phyloP scores from a whole-genome alignment of 1,140 invertebrate species.

The Lepidurus packardi region DNA sequence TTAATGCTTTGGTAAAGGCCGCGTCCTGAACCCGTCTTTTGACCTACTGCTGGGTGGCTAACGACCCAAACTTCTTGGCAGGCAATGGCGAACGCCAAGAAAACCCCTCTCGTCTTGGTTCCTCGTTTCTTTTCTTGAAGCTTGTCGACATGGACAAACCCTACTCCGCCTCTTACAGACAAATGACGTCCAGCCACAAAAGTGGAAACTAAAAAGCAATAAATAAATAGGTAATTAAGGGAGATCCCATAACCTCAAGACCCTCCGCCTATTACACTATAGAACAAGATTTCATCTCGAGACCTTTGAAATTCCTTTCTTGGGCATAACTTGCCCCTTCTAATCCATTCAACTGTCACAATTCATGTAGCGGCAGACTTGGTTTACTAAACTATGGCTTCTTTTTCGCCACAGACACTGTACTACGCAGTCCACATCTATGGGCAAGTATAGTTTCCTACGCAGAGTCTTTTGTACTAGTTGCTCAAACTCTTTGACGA shows the following conservation, averaged over 20 bases:
- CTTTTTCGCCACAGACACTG: no score
- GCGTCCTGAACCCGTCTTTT: constrained; percentile 4
- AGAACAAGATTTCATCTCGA: not conserved
- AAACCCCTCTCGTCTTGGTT: not conserved
- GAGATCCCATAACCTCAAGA: not conserved
- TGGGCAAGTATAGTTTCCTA: no score
- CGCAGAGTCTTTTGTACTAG: no score
- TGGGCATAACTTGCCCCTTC: no score
- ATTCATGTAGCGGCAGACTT: no score
- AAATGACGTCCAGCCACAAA: constrained; percentile 9
- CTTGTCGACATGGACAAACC: not conserved
- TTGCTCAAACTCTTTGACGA: no score
- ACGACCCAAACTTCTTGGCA: constrained; percentile 21
- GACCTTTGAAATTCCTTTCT: not conserved
- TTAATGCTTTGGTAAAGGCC: constrained; percentile 21
- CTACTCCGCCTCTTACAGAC: not conserved
- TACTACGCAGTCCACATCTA: no score
- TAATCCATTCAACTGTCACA: no score
- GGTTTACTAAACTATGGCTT: no score
- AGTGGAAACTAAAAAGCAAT: not conserved
- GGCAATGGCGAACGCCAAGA: constrained; percentile 3
- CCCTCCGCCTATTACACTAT: not conserved
- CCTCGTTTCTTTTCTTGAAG: not conserved
- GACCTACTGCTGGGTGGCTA: constrained; percentile 20
- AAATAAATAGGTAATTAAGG: constrained; percentile 13